Evolutionary conservation across 2,113 vertebrate genomes (phyloP).

Genomic region (Mus spicilegus): DNA sequence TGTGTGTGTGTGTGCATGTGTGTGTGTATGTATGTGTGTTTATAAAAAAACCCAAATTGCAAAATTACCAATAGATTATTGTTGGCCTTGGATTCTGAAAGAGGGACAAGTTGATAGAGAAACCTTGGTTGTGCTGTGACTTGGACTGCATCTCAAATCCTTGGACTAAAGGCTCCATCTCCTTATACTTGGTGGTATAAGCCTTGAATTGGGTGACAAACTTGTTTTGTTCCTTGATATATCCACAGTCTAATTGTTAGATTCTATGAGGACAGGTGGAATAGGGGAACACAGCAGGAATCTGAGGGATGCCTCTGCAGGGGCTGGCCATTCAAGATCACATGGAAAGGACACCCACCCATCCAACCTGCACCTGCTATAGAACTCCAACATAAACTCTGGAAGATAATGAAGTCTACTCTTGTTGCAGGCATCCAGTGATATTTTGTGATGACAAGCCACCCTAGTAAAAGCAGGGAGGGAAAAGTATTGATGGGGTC

Average conservation of each 20-base stretch:
- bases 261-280: background rate
- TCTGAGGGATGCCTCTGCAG: background rate
- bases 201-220: background rate
- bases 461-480: background rate
- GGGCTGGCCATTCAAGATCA: background rate
- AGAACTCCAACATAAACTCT: background rate
- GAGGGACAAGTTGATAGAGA: background rate
- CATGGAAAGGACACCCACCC: background rate
- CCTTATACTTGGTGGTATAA: background rate
- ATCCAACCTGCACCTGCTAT: no score
- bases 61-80: no score
- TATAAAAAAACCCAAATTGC: no score
- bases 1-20: no score
- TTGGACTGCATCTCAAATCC: background rate
- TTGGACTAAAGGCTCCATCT: no score
- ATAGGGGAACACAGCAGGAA: background rate
- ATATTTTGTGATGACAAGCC: background rate
- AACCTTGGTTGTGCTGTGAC: background rate
- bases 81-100: background rate
- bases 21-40: no score
- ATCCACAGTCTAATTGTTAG: background rate
- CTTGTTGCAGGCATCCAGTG: background rate
- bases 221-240: no score
- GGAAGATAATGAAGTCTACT: background rate
- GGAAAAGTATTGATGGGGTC: background rate